Evolutionary conservation across 2,113 vertebrate species (phyloP).

Genomic region (Sardina pilchardus): DNA sequence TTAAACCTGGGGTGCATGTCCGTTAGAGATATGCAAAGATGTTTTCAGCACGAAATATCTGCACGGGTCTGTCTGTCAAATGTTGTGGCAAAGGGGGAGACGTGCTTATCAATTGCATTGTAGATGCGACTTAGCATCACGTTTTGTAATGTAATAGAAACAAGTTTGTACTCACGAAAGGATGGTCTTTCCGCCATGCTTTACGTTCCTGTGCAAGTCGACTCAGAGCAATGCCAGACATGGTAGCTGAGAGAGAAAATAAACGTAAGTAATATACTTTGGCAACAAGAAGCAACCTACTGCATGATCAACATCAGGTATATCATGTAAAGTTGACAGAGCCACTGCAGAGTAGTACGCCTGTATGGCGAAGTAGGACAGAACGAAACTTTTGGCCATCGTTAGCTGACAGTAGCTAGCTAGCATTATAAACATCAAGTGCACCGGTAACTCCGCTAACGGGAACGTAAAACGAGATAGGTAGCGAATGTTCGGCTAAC

Average conservation of each 20-base stretch:
- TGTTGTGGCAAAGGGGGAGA: too few relatives aligned
- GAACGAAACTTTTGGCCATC: neutral
- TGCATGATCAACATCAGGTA: neutral
- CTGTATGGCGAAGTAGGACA: neutral
- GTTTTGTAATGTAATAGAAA: neutral
- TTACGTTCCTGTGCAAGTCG: conserved; percentile 98
- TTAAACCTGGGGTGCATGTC: neutral
- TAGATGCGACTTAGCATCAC: neutral
- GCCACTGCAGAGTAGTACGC: neutral
- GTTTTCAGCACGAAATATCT: neutral
- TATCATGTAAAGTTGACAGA: neutral
- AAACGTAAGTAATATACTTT: neutral
- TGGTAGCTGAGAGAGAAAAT: conserved; percentile 67
- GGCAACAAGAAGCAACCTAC: neutral
- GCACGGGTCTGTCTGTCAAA: too few relatives aligned
- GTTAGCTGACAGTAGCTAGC: neutral
- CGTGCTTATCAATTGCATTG: too few relatives aligned
- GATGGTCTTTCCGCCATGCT: conserved; percentile 98
- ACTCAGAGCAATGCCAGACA: conserved; percentile 99
- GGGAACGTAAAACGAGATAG: neutral
- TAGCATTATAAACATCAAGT: conserved; percentile 11
- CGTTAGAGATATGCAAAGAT: neutral
- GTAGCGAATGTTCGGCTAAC: neutral
- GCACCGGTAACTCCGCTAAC: neutral
- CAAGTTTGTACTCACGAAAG: conserved; percentile 83